Base-by-base conservation (phyloP, 30 jellyfish, hydroid and myxozoan species). In the Mastigias papua region DNA sequence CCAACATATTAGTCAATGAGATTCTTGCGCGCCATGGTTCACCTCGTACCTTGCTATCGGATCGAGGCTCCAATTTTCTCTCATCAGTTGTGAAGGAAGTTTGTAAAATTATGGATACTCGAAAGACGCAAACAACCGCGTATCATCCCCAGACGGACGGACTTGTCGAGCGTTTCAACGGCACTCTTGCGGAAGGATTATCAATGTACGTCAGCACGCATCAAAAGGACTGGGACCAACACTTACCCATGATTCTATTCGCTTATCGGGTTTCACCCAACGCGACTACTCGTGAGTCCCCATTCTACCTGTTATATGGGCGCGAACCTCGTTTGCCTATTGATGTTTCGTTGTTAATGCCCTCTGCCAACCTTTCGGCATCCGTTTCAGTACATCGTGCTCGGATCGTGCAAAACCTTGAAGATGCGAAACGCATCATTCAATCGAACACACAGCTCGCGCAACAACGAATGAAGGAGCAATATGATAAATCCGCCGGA, bases 111-210 rank as follows among this genome's bases (percentile, higher is more conserved):
- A 35, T 73, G 71, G 46, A 73, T 46, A 73, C 85, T 35, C 13
- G 70, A 4, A 27, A 66, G 2, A 9, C 30, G 3, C 85, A 73
- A 9, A 82, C 92, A n/a, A 82, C 91, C 1, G 86, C 86, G 16
- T 81, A 81, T 48, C 91, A 81, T 49, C 91, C 86, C 30, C 86
- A 65, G 37, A 81, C 77, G 54, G 86, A 81, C 61, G 91, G 91
- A 11, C 75, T 81, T 1, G 91, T 81, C 21, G 87, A 81, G 49
- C 75, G 87, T 17, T 81, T 81, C 75, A 64, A 81, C 37, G 88
- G 88, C 13, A 81, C 87, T n/a, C 30, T 79, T 8, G 86, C 86
- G 27, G 70, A 42, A 35, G 34, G 73, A 34, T 73, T 81, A 5
- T 28, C 86, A 2, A 63, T 79, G 81, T 79, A 57, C 21, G 81